Evolutionary conservation across 2,888 invertebrate species (phyloP).

Genomic region (Oegoconia quadripuncta): DNA sequence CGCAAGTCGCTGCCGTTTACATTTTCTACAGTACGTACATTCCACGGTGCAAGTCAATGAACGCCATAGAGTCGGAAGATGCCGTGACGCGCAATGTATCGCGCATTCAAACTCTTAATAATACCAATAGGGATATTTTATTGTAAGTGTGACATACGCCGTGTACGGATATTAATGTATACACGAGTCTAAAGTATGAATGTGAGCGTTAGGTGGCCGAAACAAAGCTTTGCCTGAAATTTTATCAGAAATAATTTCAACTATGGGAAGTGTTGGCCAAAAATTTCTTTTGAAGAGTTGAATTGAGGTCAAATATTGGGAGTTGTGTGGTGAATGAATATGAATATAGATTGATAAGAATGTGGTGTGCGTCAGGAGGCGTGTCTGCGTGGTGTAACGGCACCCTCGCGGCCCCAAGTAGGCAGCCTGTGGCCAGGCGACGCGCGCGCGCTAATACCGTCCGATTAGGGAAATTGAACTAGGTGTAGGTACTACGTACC

Average conservation of each 20-base stretch:
- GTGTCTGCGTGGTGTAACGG: constrained; percentile 46
- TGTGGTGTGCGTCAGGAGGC: constrained; percentile 45
- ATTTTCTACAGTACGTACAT: constrained; percentile 37
- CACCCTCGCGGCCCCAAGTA: constrained; percentile 69
- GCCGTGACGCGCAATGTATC: constrained; percentile 5
- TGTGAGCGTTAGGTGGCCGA: too few species aligned
- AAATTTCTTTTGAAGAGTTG: constrained; percentile 3
- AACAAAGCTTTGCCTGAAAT: too few species aligned
- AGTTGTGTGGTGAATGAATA: not conserved
- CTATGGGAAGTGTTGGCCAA: too few species aligned
- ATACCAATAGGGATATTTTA: constrained; percentile 18
- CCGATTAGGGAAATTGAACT: constrained; percentile 59
- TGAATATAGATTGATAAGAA: not conserved
- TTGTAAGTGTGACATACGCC: constrained; percentile 30
- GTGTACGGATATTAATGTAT: too few species aligned
- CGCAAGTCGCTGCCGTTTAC: constrained; percentile 12
- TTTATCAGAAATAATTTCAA: too few species aligned
- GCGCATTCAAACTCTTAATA: not conserved
- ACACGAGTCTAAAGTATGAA: too few species aligned
- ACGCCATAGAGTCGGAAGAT: not conserved
- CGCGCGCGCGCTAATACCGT: constrained; percentile 30
- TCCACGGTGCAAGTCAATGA: constrained; percentile 23
- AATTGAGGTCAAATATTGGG: constrained; percentile 2
- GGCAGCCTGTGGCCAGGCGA: constrained; percentile 42
- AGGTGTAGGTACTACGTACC: constrained; percentile 31